Base-by-base conservation (phyloP, 1,140 invertebrate genomes). In the Drepana arcuata region DNA sequence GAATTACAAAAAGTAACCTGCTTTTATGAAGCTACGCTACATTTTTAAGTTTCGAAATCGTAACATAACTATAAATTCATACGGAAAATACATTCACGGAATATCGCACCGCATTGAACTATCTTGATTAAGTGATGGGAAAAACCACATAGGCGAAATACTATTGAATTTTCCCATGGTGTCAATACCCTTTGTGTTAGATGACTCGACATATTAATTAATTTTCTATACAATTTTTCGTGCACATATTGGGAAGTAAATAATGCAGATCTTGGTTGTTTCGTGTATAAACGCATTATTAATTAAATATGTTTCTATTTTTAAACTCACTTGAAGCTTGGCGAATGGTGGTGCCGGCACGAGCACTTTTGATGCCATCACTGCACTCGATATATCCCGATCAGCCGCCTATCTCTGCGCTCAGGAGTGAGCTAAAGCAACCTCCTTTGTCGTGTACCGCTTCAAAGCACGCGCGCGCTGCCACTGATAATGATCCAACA, bases 351-450 rank as follows among this genome's bases (percentile, higher is more conserved):
- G 56, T 16, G 65, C 55, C 14, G 73, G 77, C 32, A 81, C 77
- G 13, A 81, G 58, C 3, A 81, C 77, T 41, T 81, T 81, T n/a
- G 73, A 81, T 48, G 77, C 71, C 77, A 81, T 81, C 24, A 32
- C 41, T 47, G 41, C 39, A 41, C 33, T 21, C 36, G 30, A 48
- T 44, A n/a, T n/a, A n/a, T n/a, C n/a, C n/a, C n/a, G n/a, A n/a
- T n/a, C n/a, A n/a, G n/a, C n/a, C n/a, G n/a, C n/a, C n/a, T n/a
- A n/a, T n/a, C n/a, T n/a, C n/a, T n/a, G n/a, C n/a, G n/a, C n/a
- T n/a, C n/a, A n/a, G n/a, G n/a, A n/a, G n/a, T n/a, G n/a, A n/a
- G n/a, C 44, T 23, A 51, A 39, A 35, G 47, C 44, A 44, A 46
- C 37, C 33, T 43, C 46, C 57, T 61, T 70, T 70, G 58, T 63